Evolutionary conservation across 2,888 invertebrate genomes (phyloP).

Genomic region (Abscondita cerata): DNA sequence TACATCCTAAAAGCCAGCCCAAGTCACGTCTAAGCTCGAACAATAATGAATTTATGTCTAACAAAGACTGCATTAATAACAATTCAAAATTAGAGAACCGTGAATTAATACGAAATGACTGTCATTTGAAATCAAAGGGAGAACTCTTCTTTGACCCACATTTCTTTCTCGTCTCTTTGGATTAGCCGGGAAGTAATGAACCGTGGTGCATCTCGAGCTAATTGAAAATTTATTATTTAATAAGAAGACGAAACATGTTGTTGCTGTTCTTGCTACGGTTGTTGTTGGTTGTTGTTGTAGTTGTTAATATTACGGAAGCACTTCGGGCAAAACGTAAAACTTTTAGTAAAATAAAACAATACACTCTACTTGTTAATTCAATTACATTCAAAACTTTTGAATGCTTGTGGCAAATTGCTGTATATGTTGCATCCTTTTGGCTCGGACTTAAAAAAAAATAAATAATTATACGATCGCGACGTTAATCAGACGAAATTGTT

Average conservation of each 20-base stretch:
- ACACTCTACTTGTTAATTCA: constrained; percentile 28
- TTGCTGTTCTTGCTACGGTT: constrained; percentile 5
- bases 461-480: neutral
- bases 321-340: constrained; percentile 24
- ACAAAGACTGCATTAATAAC: constrained; percentile 22
- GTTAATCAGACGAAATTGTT: neutral
- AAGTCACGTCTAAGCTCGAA: constrained; percentile 7
- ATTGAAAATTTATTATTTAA: constrained; percentile 40
- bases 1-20: neutral
- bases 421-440: neutral
- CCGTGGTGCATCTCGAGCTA: constrained; percentile 34
- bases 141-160: constrained; percentile 31
- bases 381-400: constrained; percentile 34
- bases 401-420: constrained; percentile 17
- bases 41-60: constrained; percentile 20
- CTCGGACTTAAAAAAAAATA: neutral
- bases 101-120: constrained; percentile 31
- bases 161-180: constrained; percentile 29
- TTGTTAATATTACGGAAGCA: constrained; percentile 18
- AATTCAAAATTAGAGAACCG: constrained; percentile 26
- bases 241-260: constrained; percentile 34
- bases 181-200: constrained; percentile 37
- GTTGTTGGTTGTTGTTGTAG: constrained; percentile 23
- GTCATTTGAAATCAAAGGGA: constrained; percentile 30
- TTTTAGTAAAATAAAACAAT: constrained; percentile 29